Percentiles rank a stretch among this genome's conserved stretches.
Conservation (phyloP, 2,113 vertebrate genomes). For the Gulo gulo region DNA sequence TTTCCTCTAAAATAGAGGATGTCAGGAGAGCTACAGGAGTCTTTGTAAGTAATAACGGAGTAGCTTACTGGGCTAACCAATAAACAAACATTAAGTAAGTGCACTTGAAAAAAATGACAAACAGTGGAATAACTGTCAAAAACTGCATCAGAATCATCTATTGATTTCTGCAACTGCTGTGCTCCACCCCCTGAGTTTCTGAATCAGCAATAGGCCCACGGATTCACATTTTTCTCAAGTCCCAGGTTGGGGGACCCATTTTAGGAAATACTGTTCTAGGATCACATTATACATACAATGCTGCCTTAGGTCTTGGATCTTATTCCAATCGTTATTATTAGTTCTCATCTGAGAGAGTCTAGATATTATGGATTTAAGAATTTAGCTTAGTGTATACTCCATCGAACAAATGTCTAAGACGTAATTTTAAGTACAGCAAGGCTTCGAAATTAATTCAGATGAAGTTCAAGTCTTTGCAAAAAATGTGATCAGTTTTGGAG, state of each 20-base stretch:
- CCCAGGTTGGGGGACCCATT: background rate
- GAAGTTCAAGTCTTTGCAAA: background rate
- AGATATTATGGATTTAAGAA: background rate
- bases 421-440: background rate
- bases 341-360: background rate
- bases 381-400: background rate
- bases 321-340: background rate
- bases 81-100: background rate
- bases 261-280: background rate
- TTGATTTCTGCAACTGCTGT: background rate
- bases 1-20: background rate
- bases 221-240: background rate
- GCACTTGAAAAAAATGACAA: background rate
- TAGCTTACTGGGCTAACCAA: background rate
- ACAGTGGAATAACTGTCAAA: too few species aligned
- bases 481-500: background rate
- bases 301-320: background rate
- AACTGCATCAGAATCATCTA: background rate
- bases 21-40: rapidly evolving
- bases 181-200: background rate
- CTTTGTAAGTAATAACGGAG: background rate
- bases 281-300: background rate
- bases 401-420: background rate
- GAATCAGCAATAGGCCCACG: background rate
- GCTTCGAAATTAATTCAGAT: background rate